Evolutionary conservation across 1,140 invertebrate genomes (phyloP), one percentile per base, ranked within the genome.

Genomic region (Drosophila tani): DNA sequence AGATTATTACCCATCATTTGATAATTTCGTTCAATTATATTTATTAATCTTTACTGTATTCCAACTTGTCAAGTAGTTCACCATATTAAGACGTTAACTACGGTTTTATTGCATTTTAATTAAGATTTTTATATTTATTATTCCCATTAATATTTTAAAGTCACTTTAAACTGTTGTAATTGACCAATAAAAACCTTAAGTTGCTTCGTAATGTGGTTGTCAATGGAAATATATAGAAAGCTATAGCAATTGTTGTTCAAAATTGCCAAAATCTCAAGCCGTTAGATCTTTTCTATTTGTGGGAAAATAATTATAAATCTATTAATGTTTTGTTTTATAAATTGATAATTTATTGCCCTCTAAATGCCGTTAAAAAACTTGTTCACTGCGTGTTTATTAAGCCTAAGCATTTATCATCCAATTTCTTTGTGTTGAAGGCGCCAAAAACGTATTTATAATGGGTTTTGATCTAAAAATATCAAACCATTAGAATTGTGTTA

Each of bases 391-490:
- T 38, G 51, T 55, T 55, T 55, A 55, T 14, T 55, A 21, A 55
- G 17, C 32, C 17, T 11, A 15, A 38, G 12, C 32, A 55, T 55
- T 38, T 55, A 38, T 55, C 32, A 55, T 38, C 2, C 7, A 7
- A 38, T 38, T 38, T 38, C 7, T 21, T 21, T 38, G 7, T 55
- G 14, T 55, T 21, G 17, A 38, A 55, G 51, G 51, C 51, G 51
- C 51, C 32, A 55, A 14, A 55, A 15, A 6, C 1, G 29, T 17
- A 11, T 51, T 51, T 51, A 21, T 21, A 6, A 21, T 55, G 17
- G 3, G 35, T 21, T 55, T 55, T 38, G 51, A 21, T 55, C 51
- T 55, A 55, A 55, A 38, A 55, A 55, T 55, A 55, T 55, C 1
- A 15, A 55, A 3, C 51, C 17, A 55, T 55, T 38, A 55, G 6